These are phyloP conservation scores for Drosophila arizonae DNA, from an alignment of 1,140 invertebrate genomes.

Conservation along the genomic window DNA sequence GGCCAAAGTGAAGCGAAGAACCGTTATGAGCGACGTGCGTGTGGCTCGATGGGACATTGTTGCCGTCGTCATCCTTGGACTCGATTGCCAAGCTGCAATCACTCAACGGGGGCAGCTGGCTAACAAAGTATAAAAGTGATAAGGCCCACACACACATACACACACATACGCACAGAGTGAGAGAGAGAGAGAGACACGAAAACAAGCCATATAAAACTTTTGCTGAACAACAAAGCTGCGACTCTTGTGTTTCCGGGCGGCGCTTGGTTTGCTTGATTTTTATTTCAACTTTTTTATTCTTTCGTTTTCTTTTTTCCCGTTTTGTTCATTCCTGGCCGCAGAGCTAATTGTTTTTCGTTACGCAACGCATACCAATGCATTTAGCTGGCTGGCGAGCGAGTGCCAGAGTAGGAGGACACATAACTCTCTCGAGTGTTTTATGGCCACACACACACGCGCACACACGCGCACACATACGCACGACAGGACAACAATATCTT, in stretches of 20 bases:
- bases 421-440: conserved; percentile 77
- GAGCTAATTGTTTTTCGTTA: conserved; percentile 78
- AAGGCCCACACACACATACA: conserved; percentile 39
- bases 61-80: conserved; percentile 47
- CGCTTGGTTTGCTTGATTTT: conserved; percentile 42
- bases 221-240: conserved; percentile 29
- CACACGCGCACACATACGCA: conserved; percentile 60
- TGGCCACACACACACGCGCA: conserved; percentile 54
- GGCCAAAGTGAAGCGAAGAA: conserved; percentile 56
- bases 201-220: conserved; percentile 69
- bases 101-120: conserved; percentile 30
- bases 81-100: conserved; percentile 49
- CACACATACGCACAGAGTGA: not conserved
- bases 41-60: conserved; percentile 21
- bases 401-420: conserved; percentile 46
- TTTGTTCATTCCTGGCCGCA: conserved; percentile 46
- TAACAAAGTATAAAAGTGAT: conserved; percentile 70
- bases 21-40: conserved; percentile 39
- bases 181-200: conserved; percentile 24
- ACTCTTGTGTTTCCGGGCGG: conserved; percentile 10
- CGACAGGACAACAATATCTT: conserved; percentile 79
- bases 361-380: conserved; percentile 79
- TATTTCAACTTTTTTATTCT: conserved; percentile 41
- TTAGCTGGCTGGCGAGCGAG: conserved; percentile 24
- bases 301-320: not conserved